Conservation (phyloP, 2,113 vertebrate genomes). For the Machaerirhynchus nigripectus region DNA sequence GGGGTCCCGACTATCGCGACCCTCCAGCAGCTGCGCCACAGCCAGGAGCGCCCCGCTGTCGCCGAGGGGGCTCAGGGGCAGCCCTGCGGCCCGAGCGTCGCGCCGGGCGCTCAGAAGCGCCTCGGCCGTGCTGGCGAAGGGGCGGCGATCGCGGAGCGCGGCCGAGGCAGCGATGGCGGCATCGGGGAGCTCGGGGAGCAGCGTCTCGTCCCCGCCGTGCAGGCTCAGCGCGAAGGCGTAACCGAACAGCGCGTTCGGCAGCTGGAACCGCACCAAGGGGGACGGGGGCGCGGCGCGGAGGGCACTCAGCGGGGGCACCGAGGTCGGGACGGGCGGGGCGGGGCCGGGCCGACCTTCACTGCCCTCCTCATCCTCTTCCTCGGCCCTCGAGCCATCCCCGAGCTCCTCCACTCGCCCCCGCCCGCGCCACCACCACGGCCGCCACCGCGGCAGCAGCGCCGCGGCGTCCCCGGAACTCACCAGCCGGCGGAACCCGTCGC, state of each 20-base stretch:
- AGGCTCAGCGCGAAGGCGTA: background rate
- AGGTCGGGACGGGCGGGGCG: background rate
- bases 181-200: background rate
- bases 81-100: background rate
- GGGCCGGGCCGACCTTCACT: background rate
- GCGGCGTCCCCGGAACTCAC: background rate
- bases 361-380: background rate
- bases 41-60: background rate
- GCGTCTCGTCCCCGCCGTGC: background rate
- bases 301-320: background rate
- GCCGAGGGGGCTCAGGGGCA: background rate
- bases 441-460: background rate
- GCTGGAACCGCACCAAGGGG: background rate
- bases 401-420: background rate
- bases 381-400: background rate
- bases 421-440: background rate
- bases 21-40: background rate
- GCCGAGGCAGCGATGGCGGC: background rate
- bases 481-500: background rate
- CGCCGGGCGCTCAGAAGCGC: background rate
- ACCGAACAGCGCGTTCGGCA: background rate
- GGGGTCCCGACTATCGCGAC: background rate
- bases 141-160: background rate
- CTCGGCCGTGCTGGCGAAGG: background rate
- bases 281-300: background rate